Percentiles rank a stretch among this genome's conserved stretches.
phyloP scores from a whole-genome alignment of 2,797 vertebrate genomes.

The Ataeniobius toweri region DNA sequence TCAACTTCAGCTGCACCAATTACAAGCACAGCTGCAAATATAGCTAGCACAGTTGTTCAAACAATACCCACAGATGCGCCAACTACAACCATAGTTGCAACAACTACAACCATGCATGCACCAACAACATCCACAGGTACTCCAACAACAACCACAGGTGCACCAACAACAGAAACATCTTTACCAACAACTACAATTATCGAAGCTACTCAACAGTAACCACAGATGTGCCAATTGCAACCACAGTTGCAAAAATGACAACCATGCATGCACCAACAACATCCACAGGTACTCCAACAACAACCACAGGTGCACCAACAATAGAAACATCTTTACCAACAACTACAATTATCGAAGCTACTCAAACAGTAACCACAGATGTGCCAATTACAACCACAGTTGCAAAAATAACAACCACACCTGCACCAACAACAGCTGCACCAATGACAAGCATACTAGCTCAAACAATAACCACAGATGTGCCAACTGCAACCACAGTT shows the following conservation, averaged over 20 bases:
- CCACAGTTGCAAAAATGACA: too few species aligned
- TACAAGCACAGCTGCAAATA: background rate
- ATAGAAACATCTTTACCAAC: background rate
- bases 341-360: background rate
- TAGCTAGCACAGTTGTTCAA: rapidly evolving
- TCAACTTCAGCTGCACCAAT: background rate
- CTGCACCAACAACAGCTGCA: background rate
- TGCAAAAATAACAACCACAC: background rate
- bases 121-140: background rate
- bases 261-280: too few species aligned
- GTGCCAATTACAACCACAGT: background rate
- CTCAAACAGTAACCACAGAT: too few species aligned
- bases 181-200: background rate
- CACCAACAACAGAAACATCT: background rate
- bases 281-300: too few species aligned
- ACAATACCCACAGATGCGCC: background rate
- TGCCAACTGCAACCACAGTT: background rate
- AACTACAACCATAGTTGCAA: too few species aligned
- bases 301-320: rapidly evolving
- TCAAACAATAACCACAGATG: too few species aligned
- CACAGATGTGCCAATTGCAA: too few species aligned
- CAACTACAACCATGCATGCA: background rate
- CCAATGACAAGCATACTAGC: too few species aligned
- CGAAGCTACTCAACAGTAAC: too few species aligned
- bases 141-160: background rate